Evolutionary conservation across 2,113 vertebrate genomes (phyloP), one percentile per base, ranked within the genome.

Genomic region (Sceloporus undulatus): DNA sequence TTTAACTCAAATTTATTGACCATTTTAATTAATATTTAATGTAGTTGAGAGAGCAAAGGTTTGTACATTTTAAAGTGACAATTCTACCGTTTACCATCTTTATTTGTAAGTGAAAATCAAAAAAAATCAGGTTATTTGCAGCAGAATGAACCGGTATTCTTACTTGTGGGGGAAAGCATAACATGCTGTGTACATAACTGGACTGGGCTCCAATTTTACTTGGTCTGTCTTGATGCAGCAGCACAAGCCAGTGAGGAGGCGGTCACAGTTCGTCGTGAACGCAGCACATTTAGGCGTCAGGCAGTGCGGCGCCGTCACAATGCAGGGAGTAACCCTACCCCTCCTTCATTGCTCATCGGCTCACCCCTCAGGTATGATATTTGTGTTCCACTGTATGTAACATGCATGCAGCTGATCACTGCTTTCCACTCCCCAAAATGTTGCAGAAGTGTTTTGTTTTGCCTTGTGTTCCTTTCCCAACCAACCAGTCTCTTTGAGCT

Each of bases 271-370:
- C 98, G 98, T 84, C 98, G 98, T 83, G 98, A 99, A 95, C 98
- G 99, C 97, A 99, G 99, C 97, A 99, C 99, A 92, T 99, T 99
- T 97, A 99, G 99, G 94, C 98, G 99, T 94, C 99, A 99, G 97
- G 99, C 99, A 66, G 98, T 99, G 83, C 98, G 99, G 93, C 98
- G 99, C 96, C 98, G 99, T 92, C 99, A 99, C 98, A 99, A 99
- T 96, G 98, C 99, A 93, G 99, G 99, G 96, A 99, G 98, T 97
- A 99, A 99, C 97, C 98, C 98, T 95, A 98, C 98, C 95, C 99
- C 99, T 95, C 98, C 98, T 95, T 96, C 98, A 94, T 99, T 99
- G 94, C 98, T 99, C 97, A 98, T 99, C 96, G 99, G 98, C 98
- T 99, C 99, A 93, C 98, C 98, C 95, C 98, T 99, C 97, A 99